These are phyloP conservation scores for Apostichopus parvimensis DNA, from an alignment of 35 echinoderm and acorn worm genomes.

Conservation along the genomic window DNA sequence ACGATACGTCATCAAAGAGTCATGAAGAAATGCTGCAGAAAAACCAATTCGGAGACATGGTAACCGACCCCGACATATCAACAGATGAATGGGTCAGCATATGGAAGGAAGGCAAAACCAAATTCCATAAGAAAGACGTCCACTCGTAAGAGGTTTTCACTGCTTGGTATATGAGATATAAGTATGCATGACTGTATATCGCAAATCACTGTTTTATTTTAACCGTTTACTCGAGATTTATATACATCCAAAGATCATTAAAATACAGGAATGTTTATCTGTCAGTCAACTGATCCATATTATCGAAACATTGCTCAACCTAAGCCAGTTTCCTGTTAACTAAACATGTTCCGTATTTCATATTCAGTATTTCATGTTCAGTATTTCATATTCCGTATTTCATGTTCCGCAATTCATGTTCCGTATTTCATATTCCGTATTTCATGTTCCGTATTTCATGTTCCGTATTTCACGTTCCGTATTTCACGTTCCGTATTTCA, in stretches of 20 bases:
- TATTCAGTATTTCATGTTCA: too few species aligned
- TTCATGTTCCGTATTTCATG: too few species aligned
- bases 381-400: too few species aligned
- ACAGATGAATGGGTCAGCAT: constrained; percentile 67
- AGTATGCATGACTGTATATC: too few species aligned
- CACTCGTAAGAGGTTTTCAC: constrained; percentile 58
- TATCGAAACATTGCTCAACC: not conserved
- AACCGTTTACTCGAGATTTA: too few species aligned
- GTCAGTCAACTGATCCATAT: too few species aligned
- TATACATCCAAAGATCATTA: not conserved
- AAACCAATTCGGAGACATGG: constrained; percentile 81
- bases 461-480: too few species aligned
- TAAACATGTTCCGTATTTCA: too few species aligned
- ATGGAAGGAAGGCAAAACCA: constrained; percentile 80
- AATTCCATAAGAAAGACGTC: constrained; percentile 71
- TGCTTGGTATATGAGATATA: not conserved
- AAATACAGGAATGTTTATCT: not conserved
- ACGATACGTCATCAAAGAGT: not conserved
- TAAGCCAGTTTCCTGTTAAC: not conserved
- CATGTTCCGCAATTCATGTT: too few species aligned
- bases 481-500: too few species aligned
- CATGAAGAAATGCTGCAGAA: constrained; percentile 8
- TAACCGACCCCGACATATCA: constrained; percentile 69
- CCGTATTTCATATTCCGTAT: too few species aligned
- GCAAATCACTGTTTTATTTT: too few species aligned